phyloP scores from a whole-genome alignment of 2,888 invertebrate species.

The Drosophila heteroneura region DNA sequence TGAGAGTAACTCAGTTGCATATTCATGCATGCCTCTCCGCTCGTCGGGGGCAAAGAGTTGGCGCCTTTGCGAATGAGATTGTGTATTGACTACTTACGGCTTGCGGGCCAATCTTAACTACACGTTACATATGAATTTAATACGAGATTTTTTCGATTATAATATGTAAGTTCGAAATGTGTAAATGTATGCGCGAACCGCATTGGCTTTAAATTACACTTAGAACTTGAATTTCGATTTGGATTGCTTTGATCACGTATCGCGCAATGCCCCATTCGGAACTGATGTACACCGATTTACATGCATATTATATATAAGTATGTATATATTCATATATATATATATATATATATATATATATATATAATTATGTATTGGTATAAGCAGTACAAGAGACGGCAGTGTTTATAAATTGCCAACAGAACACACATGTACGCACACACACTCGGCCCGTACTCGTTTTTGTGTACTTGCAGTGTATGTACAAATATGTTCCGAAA shows the following conservation, averaged over 20 bases:
- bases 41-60: conserved; percentile 19
- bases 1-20: background rate
- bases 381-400: conserved; percentile 61
- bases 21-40: background rate
- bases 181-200: conserved; percentile 15
- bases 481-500: conserved; percentile 19
- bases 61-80: background rate
- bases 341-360: conserved; percentile 6
- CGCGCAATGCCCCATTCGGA: conserved; percentile 25
- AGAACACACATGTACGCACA: conserved; percentile 24
- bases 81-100: conserved; percentile 33
- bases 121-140: conserved; percentile 37
- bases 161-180: conserved; percentile 17
- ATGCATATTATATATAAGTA: conserved; percentile 14
- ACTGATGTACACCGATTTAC: conserved; percentile 26
- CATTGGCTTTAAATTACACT: conserved; percentile 12
- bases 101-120: conserved; percentile 22
- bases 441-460: background rate
- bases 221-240: conserved; percentile 21
- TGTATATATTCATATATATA: conserved; percentile 14
- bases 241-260: conserved; percentile 57
- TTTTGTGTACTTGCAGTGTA: background rate
- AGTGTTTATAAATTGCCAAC: conserved; percentile 62
- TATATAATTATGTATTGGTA: conserved; percentile 18
- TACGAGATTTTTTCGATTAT: conserved; percentile 15